Conservation (phyloP, 2,797 vertebrate species). For the Rhabdophis nuchalis region DNA sequence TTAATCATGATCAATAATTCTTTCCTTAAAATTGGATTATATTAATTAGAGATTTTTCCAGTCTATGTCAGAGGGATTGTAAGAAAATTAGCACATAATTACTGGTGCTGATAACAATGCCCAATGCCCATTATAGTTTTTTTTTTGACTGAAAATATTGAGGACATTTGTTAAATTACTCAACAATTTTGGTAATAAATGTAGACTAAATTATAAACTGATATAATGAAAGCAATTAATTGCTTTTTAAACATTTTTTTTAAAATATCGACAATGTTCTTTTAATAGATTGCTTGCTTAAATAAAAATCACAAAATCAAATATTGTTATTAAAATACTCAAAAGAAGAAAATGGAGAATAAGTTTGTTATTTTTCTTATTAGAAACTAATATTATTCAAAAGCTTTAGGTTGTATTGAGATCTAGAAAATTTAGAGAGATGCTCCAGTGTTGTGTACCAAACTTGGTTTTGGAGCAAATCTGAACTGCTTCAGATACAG, state of each 20-base stretch:
- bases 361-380: background rate
- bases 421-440: background rate
- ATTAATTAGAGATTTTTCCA: background rate
- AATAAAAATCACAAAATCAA: background rate
- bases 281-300: background rate
- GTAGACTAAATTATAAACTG: background rate
- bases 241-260: background rate
- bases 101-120: background rate
- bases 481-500: background rate
- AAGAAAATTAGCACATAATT: background rate
- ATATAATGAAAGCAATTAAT: background rate
- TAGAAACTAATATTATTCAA: background rate
- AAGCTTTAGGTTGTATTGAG: background rate
- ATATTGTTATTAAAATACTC: background rate
- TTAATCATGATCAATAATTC: background rate
- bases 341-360: background rate
- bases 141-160: background rate
- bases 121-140: background rate
- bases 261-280: background rate
- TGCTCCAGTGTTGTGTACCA: background rate
- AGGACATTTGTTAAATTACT: background rate
- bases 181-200: background rate
- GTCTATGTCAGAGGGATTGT: background rate
- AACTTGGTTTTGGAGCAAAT: background rate
- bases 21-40: background rate